Conservation (phyloP, 2,113 vertebrate species). For the Rhabdornis inornatus region DNA sequence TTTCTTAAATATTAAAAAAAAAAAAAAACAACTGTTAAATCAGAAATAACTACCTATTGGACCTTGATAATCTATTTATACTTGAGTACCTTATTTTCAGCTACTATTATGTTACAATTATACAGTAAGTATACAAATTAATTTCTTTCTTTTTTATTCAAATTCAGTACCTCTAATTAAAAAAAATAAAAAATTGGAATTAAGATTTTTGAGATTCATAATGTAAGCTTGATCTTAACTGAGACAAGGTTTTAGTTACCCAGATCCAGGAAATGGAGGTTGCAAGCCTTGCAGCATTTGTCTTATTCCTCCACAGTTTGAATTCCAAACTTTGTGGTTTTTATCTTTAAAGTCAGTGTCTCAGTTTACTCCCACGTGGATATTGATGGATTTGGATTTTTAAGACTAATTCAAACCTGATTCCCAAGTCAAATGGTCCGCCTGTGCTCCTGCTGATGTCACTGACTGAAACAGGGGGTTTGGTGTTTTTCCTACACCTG, state of each 20-base stretch:
- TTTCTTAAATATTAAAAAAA: neutral
- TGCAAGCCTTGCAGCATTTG: neutral
- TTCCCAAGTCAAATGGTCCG: rapidly evolving
- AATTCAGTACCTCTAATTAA: neutral
- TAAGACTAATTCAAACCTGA: neutral
- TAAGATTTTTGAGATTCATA: neutral
- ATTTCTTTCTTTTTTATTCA: neutral
- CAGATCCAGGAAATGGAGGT: neutral
- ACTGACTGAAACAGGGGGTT: neutral
- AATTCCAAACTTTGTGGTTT: neutral
- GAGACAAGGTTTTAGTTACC: neutral
- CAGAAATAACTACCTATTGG: neutral
- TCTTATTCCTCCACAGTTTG: neutral
- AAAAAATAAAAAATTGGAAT: neutral
- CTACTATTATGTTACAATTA: neutral
- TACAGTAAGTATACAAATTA: neutral
- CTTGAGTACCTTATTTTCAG: slow-evolving; percentile 27
- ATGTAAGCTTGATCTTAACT: neutral
- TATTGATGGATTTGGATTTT: neutral
- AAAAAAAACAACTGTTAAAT: no score
- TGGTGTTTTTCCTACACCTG: no score
- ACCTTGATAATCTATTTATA: neutral
- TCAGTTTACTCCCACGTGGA: rapidly evolving
- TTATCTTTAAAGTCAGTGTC: neutral
- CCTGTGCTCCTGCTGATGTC: rapidly evolving